Conservation (phyloP, 2,888 invertebrate genomes). For the Agonopterix arenella region DNA sequence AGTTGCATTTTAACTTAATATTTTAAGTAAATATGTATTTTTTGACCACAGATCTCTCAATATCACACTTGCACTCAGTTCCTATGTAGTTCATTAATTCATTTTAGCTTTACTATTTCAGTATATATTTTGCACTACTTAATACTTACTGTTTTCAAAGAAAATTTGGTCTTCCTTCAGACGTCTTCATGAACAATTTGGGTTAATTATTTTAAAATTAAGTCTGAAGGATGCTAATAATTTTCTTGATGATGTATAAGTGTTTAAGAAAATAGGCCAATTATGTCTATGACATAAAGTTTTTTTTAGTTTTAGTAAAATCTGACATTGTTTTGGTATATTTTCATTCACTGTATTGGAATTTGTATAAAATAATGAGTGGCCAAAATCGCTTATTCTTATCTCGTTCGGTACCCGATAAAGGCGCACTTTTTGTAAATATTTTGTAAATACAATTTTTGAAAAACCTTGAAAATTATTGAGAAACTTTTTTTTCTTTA, state of each 20-base stretch:
- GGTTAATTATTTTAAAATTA: slow-evolving; percentile 32
- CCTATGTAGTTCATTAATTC: slow-evolving; percentile 67
- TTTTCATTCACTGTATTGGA: too few relatives aligned
- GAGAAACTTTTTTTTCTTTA: slow-evolving; percentile 41
- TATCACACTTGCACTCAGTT: slow-evolving; percentile 71
- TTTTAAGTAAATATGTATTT: slow-evolving; percentile 34
- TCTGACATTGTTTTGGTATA: too few relatives aligned
- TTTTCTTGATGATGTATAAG: slow-evolving; percentile 27
- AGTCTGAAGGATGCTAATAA: slow-evolving; percentile 37
- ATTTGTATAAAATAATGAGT: slow-evolving; percentile 31
- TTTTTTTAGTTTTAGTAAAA: too few relatives aligned
- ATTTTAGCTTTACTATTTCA: slow-evolving; percentile 53
- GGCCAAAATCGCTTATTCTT: slow-evolving; percentile 61
- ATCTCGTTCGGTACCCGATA: slow-evolving; percentile 22
- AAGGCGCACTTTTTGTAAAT: slow-evolving; percentile 63
- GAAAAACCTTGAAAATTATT: slow-evolving; percentile 49
- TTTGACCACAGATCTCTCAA: slow-evolving; percentile 54
- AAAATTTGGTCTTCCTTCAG: slow-evolving; percentile 59
- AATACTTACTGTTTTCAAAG: slow-evolving; percentile 24
- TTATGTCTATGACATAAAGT: too few relatives aligned
- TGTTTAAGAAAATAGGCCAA: slow-evolving; percentile 10
- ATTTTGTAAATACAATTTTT: slow-evolving; percentile 71
- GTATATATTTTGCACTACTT: slow-evolving; percentile 20
- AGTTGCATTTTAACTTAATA: slow-evolving; percentile 61
- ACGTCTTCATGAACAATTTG: slow-evolving; percentile 23